Evolutionary conservation across 2,888 invertebrate species (phyloP).

Genomic region (Leptodirus hochenwartii): DNA sequence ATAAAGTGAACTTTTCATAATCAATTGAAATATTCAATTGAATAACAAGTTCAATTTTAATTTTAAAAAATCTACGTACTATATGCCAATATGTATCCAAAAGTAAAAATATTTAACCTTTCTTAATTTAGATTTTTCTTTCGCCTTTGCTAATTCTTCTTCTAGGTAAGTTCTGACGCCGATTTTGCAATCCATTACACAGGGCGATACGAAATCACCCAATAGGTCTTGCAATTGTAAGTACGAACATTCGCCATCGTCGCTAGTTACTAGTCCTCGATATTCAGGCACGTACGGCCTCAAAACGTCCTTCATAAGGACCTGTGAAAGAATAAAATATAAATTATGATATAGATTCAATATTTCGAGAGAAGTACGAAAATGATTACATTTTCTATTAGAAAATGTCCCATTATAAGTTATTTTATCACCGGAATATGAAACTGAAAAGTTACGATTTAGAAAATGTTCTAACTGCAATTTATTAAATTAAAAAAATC

Average conservation of each 20-base stretch:
- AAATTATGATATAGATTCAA: too few relatives aligned
- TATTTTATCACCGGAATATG: too few relatives aligned
- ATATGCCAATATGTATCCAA: too few relatives aligned
- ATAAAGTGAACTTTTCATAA: too few relatives aligned
- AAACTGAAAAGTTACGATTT: too few relatives aligned
- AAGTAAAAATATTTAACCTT: too few relatives aligned
- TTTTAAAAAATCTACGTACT: too few relatives aligned
- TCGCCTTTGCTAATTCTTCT: constrained; percentile 86
- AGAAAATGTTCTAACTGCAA: too few relatives aligned
- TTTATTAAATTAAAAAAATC: too few relatives aligned
- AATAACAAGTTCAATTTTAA: too few relatives aligned
- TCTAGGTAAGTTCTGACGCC: constrained; percentile 90
- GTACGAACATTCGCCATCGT: constrained; percentile 68
- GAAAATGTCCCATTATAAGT: constrained; percentile 3
- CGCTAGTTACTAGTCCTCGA: constrained; percentile 67
- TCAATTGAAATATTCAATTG: too few relatives aligned
- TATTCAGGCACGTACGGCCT: constrained; percentile 86
- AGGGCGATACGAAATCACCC: constrained; percentile 79
- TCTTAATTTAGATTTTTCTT: constrained; percentile 80
- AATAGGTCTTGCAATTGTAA: constrained; percentile 84
- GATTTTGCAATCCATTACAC: constrained; percentile 95
- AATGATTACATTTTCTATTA: not conserved
- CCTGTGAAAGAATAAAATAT: constrained; percentile 17
- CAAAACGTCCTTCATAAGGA: constrained; percentile 74
- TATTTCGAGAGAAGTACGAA: constrained; percentile 1